Evolutionary conservation across 2,113 vertebrate species (phyloP), one percentile per base, ranked within the genome.

Genomic region (Uria aalge): DNA sequence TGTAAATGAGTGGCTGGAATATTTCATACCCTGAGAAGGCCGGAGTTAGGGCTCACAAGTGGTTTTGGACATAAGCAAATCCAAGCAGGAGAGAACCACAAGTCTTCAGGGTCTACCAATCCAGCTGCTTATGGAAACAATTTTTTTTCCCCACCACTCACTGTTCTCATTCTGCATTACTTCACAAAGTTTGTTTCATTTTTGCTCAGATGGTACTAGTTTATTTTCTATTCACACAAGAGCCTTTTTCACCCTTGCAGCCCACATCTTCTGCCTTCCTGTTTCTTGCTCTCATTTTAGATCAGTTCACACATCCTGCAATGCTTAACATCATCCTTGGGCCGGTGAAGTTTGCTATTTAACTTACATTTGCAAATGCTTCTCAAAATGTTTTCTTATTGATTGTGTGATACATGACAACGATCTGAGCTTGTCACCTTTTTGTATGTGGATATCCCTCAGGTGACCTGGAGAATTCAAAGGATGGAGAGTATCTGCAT

Each of bases 201-300:
- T 91, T 71, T 15, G 6, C 43, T 90, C 48, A 85, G 38, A 74
- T 81, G 47, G 72, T 77, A 59, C 41, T 41, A 24, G 50, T 77
- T 89, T 86, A 63, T 93, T 90, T 85, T 88, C 40, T 83, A 26
- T 74, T 92, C 72, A 52, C 6, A 4, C 36, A 77, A 75, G 36
- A 78, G 64, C 26, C 40, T 81, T 94, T 40, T 50, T 95, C 52
- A 91, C 34, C 72, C 43, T 94, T 87, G 68, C 40, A 87, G 48
- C 34, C 38, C n/a, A 47, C 48, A 29, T 74, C 45, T 78, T 86
- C 47, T 94, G 63, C 53, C 43, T 85, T 82, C 32, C 38, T 56
- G n/a, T 86, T 94, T 84, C 75, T 92, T 77, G 38, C 64, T 88
- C 56, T 94, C 60, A 38, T 78, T 94, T 96, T 92, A 92, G 80